phyloP scores from a whole-genome alignment of 2,797 vertebrate genomes.

The Otolemur crassicaudatus region DNA sequence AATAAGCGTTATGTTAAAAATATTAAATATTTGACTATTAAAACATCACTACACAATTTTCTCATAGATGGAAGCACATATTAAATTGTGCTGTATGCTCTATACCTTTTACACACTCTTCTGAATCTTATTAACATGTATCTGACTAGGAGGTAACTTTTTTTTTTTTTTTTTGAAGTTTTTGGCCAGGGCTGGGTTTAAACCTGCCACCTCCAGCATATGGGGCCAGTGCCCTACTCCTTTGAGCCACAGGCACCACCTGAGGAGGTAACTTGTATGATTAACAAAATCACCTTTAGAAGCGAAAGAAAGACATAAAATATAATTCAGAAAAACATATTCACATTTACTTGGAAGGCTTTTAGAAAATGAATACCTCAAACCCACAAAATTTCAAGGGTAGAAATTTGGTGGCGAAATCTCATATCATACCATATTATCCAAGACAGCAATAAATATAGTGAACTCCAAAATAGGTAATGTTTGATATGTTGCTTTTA shows the following conservation, averaged over 20 bases:
- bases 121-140: not conserved
- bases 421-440: not conserved
- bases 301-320: not conserved
- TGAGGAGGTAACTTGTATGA: not conserved
- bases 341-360: not conserved
- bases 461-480: not conserved
- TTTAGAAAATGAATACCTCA: constrained; percentile 34
- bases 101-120: not conserved
- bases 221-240: too few relatives aligned
- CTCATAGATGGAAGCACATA: not conserved
- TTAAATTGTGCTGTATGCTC: not conserved
- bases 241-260: too few relatives aligned
- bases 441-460: not conserved
- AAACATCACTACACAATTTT: not conserved
- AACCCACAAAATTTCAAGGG: not conserved
- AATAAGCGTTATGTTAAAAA: not conserved
- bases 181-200: too few relatives aligned
- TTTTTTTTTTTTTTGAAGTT: too few relatives aligned
- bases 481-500: not conserved
- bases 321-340: not conserved
- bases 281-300: constrained; percentile 14
- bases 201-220: too few relatives aligned
- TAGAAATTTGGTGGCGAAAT: not conserved
- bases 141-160: not conserved
- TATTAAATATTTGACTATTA: not conserved